Percentiles rank a stretch among this genome's conserved stretches.
phyloP scores from a whole-genome alignment of 1,140 invertebrate species.

The Lepidostoma basale region DNA sequence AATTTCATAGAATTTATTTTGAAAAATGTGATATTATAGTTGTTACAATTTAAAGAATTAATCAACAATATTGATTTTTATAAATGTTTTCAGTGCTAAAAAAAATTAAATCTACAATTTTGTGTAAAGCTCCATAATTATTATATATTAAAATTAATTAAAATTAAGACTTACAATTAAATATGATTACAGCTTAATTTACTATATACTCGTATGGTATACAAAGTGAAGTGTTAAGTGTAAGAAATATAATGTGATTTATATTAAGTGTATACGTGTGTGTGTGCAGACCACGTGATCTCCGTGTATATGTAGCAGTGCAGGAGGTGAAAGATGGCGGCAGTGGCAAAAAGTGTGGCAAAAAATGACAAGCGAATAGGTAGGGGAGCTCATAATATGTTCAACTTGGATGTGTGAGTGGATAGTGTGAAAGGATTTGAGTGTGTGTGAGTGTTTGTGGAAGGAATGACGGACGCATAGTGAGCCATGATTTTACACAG shows the following conservation, averaged over 20 bases:
- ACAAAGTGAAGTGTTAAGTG: not conserved
- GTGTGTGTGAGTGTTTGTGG: not conserved
- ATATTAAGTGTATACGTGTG: too few relatives aligned
- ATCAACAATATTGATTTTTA: too few relatives aligned
- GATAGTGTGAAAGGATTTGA: not conserved
- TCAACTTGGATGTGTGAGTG: too few relatives aligned
- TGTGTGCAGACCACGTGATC: not conserved
- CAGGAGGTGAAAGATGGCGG: slow-evolving; percentile 5
- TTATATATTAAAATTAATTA: too few relatives aligned
- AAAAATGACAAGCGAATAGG: slow-evolving; percentile 23
- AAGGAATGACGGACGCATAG: not conserved
- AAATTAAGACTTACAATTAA: too few relatives aligned
- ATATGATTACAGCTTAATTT: not conserved
- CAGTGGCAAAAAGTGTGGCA: slow-evolving; percentile 34
- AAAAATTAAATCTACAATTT: too few relatives aligned
- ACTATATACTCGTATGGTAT: not conserved
- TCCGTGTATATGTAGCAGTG: not conserved
- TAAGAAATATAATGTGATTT: not conserved
- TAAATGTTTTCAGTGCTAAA: too few relatives aligned
- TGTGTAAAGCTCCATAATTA: too few relatives aligned
- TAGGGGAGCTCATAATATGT: slow-evolving; percentile 3
- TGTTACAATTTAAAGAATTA: too few relatives aligned
- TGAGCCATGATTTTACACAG: slow-evolving; percentile 7
- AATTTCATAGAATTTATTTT: too few relatives aligned
- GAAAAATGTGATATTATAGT: too few relatives aligned